Evolutionary conservation across 2,797 vertebrate species (phyloP), one percentile per base, ranked within the genome.

Genomic region (Malacoraja senta): DNA sequence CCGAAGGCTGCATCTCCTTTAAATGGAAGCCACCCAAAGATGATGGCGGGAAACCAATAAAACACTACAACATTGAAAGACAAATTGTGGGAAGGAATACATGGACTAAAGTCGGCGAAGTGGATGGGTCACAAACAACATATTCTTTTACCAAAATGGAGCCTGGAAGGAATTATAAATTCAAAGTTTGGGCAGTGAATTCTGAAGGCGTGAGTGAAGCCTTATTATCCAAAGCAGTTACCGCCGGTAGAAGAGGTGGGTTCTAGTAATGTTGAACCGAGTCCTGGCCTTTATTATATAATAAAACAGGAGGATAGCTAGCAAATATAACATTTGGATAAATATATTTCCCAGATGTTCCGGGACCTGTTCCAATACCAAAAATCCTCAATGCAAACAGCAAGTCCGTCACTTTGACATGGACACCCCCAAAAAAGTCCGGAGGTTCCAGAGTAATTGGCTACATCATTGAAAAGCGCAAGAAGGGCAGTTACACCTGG

Each of bases 11-110:
- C 35, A 95, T 98, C 94, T 96, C 96, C 61, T 97, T 99, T 58
- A 95, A 93, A 93, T 99, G 98, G 98, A 96, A 95, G 72, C 96
- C 97, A 26, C 98, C 98, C 0, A 96, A 96, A 93, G 98, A 99
- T 0, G 96, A 98, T 0, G 98, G 98, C 0, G 98, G 98, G 91
- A 97, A 95, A 61, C 95, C 96, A 0, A 93, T 99, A 76, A 96
- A 95, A n/a, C 95, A 93, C 93, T 98, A 99, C 86, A 15, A 95
- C 0, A 94, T 98, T 4, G 98, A 99, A 95, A 96, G 97, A 63
- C 96, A 96, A 94, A 97, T 98, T 94, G 94, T 96, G 0, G 97
- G 98, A 84, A 95, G 97, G 83, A 97, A 95, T 0, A 96, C 97
- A 0, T 99, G 98, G 98, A 97, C 96, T 94, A 96, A 96, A 93